These are phyloP conservation scores for Microtus montanus DNA, from an alignment of 2,113 vertebrate species.

Conservation along the genomic window DNA sequence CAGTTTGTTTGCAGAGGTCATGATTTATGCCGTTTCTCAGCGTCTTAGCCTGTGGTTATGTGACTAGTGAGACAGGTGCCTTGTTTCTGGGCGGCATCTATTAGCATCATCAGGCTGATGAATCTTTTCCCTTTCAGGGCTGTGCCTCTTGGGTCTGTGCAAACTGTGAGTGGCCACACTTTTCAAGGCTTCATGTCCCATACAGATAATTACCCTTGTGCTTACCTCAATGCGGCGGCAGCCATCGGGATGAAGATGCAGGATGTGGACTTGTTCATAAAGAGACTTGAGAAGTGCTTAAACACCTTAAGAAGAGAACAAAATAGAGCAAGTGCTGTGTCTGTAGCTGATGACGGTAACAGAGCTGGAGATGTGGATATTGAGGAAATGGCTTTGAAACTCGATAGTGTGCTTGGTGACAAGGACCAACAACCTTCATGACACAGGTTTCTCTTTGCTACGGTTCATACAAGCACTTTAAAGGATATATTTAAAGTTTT, in stretches of 20 bases:
- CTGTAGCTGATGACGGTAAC: conserved; percentile 49
- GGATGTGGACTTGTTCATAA: conserved; percentile 94
- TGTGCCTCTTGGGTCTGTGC: conserved; percentile 90
- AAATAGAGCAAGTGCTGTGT: conserved; percentile 57
- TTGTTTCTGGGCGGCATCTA: conserved; percentile 33
- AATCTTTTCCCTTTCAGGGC: conserved; percentile 88
- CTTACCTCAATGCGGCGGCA: conserved; percentile 97
- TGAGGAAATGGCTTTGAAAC: conserved; percentile 59
- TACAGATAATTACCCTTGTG: conserved; percentile 90
- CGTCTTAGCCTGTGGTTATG: neutral
- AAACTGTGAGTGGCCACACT: conserved; percentile 91
- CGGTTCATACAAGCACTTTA: neutral
- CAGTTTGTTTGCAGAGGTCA: neutral
- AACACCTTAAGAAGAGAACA: conserved; percentile 86
- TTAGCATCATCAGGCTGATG: conserved; percentile 56
- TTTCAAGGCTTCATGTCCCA: conserved; percentile 98
- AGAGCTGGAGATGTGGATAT: conserved; percentile 38
- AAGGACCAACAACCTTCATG: neutral
- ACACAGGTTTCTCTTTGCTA: conserved; percentile 3
- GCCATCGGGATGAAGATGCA: conserved; percentile 93
- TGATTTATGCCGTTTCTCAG: conserved; percentile 19
- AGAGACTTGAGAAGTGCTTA: conserved; percentile 95
- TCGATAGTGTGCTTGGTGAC: conserved; percentile 54
- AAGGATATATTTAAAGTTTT: neutral
- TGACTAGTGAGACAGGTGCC: neutral